A percentile compares a stretch with the other conserved stretches of the same genome.
These are phyloP conservation scores for Lycaon pictus DNA, from an alignment of 2,113 vertebrate genomes.

Conservation along the genomic window DNA sequence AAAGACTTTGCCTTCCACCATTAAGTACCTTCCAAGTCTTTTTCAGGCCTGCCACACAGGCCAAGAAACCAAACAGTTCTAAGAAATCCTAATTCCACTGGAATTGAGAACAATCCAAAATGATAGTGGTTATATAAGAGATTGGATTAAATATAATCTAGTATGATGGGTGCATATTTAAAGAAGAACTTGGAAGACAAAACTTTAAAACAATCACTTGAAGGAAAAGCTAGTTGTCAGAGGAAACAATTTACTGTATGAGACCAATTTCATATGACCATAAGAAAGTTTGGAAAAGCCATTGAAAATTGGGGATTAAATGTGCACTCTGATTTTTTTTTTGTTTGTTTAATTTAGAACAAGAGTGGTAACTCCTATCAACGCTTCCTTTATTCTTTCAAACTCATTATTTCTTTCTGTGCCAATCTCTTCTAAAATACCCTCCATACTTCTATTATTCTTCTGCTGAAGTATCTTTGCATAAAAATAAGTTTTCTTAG, in stretches of 20 bases:
- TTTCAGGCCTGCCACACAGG: constrained; percentile 68
- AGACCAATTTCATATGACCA: constrained; percentile 82
- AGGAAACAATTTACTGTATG: constrained; percentile 85
- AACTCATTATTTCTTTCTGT: constrained; percentile 48
- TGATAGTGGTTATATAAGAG: constrained; percentile 89
- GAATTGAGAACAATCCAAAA: constrained; percentile 86
- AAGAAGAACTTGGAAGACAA: constrained; percentile 87
- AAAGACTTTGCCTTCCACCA: constrained; percentile 78
- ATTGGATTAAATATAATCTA: constrained; percentile 89
- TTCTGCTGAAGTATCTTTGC: constrained; percentile 3
- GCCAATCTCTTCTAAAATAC: constrained; percentile 61
- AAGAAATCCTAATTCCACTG: constrained; percentile 87
- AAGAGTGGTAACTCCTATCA: constrained; percentile 70
- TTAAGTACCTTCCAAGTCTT: constrained; percentile 78
- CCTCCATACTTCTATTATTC: background rate
- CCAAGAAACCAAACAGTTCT: constrained; percentile 86
- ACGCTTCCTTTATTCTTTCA: constrained; percentile 65
- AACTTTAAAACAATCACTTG: constrained; percentile 84
- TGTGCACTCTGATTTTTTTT: constrained; percentile 73
- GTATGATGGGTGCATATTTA: constrained; percentile 87
- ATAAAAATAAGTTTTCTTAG: constrained; percentile 40
- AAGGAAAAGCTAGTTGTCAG: constrained; percentile 83
- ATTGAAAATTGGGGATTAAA: constrained; percentile 84
- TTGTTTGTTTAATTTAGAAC: constrained; percentile 74
- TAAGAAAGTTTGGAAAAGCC: constrained; percentile 74